phyloP scores from a whole-genome alignment of 2,888 invertebrate genomes.

The Noctua comes region DNA sequence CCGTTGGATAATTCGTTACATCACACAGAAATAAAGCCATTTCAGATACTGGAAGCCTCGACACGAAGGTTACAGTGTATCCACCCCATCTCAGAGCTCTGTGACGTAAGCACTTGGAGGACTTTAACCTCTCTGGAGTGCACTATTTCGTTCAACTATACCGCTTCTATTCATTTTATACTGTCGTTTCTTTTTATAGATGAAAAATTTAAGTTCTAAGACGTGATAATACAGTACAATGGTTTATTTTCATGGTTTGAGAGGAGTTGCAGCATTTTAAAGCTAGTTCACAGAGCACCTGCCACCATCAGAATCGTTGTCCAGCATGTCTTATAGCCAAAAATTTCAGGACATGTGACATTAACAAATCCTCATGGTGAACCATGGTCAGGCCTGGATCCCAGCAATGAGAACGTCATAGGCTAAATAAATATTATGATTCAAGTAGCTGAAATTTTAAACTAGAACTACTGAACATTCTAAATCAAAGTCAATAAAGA shows the following conservation, averaged over 20 bases:
- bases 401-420: background rate
- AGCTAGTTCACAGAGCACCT: background rate
- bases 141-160: conserved; percentile 44
- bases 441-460: background rate
- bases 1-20: conserved; percentile 53
- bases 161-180: conserved; percentile 40
- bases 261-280: background rate
- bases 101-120: conserved; percentile 54
- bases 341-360: background rate
- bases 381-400: background rate
- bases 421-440: background rate
- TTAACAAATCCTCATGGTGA: background rate
- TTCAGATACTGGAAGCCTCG: conserved; percentile 47
- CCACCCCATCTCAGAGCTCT: conserved; percentile 39
- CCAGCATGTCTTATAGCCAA: background rate
- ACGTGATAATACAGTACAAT: conserved; percentile 23
- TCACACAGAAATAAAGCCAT: conserved; percentile 54
- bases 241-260: conserved; percentile 12
- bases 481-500: conserved; percentile 6
- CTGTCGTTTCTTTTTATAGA: conserved; percentile 27
- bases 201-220: conserved; percentile 17
- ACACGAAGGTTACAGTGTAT: conserved; percentile 50
- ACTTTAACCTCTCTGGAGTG: conserved; percentile 55
- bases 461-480: background rate
- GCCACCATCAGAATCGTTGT: background rate